These are phyloP conservation scores for Gopherus flavomarginatus DNA, from an alignment of 2,113 vertebrate genomes.

Conservation along the genomic window DNA sequence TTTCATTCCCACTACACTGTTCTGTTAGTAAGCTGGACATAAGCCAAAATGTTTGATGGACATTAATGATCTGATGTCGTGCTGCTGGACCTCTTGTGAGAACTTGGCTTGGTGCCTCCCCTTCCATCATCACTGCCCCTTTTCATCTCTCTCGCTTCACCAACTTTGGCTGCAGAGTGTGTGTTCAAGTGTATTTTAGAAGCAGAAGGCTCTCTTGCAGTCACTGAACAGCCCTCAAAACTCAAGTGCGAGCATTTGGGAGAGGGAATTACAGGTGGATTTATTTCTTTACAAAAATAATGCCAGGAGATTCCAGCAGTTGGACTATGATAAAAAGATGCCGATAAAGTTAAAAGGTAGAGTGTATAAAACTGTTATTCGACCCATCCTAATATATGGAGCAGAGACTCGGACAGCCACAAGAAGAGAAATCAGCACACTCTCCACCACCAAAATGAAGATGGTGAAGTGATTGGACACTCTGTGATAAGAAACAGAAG, in stretches of 20 bases:
- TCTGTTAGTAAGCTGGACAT: slow-evolving; percentile 41
- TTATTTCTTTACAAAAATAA: not conserved
- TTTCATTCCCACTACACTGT: not conserved
- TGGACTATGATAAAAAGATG: not conserved
- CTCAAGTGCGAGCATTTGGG: not conserved
- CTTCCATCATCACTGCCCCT: slow-evolving; percentile 56
- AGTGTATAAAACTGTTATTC: not conserved
- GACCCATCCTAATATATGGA: not conserved
- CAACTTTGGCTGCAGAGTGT: slow-evolving; percentile 29
- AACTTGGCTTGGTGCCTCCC: slow-evolving; percentile 45
- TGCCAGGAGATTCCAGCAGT: not conserved
- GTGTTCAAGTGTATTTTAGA: slow-evolving; percentile 26
- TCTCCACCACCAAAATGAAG: not conserved
- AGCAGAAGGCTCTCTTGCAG: not conserved
- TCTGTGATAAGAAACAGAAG: not conserved
- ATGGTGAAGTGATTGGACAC: not conserved
- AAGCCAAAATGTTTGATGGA: slow-evolving; percentile 49
- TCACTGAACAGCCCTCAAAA: not conserved
- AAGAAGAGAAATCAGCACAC: not conserved
- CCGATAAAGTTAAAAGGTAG: not conserved
- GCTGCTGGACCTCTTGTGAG: slow-evolving; percentile 55
- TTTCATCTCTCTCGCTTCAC: slow-evolving; percentile 67
- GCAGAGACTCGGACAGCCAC: not conserved
- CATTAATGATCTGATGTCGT: slow-evolving; percentile 60
- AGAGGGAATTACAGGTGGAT: not conserved